These are phyloP conservation scores for Microtus montanus DNA, from an alignment of 2,113 vertebrate species.

Conservation along the genomic window DNA sequence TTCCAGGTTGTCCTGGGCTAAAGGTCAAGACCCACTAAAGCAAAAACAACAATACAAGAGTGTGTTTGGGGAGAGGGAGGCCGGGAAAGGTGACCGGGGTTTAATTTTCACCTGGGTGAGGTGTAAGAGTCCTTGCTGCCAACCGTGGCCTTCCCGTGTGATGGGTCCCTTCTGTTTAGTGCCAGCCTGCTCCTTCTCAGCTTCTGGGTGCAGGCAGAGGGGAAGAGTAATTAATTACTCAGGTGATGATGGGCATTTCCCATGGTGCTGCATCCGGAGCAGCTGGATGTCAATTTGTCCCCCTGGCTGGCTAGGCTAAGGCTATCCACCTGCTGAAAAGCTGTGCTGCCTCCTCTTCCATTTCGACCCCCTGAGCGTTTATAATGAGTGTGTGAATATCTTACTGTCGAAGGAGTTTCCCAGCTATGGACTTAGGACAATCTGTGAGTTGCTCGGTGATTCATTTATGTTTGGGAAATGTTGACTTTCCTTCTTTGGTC, in stretches of 20 bases:
- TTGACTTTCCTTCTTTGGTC: neutral
- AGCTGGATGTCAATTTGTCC: neutral
- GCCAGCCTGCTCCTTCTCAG: neutral
- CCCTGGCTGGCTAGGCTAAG: neutral
- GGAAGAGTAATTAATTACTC: neutral
- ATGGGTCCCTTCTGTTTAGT: neutral
- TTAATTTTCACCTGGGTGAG: neutral
- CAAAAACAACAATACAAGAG: neutral
- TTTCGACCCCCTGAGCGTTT: neutral
- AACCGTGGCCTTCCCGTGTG: neutral
- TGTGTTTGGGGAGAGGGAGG: neutral
- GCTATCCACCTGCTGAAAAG: neutral
- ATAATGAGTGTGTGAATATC: neutral
- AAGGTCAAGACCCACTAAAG: neutral
- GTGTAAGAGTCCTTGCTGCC: accelerated
- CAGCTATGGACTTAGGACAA: neutral
- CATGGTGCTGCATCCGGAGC: neutral
- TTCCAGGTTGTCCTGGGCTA: neutral
- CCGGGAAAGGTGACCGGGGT: accelerated
- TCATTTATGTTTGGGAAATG: neutral
- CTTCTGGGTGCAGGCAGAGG: neutral
- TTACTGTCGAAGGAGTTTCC: neutral
- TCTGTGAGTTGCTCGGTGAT: neutral
- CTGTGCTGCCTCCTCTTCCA: neutral
- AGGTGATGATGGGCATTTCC: neutral